These are phyloP conservation scores for Rhineura floridana DNA, from an alignment of 2,113 vertebrate species.

Conservation along the genomic window DNA sequence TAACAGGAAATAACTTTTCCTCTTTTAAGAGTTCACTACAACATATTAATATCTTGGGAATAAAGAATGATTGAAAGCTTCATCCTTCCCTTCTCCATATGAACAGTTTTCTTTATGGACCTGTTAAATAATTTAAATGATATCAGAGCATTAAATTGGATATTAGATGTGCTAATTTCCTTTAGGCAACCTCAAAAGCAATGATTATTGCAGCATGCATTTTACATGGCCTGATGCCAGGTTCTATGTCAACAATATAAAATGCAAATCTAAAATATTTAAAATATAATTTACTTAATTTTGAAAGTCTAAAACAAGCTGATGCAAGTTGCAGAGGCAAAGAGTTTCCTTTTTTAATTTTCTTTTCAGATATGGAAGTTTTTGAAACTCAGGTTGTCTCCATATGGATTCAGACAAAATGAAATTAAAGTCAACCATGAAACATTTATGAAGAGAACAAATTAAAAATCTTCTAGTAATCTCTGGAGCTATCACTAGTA, in stretches of 20 bases:
- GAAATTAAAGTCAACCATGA: conserved; percentile 50
- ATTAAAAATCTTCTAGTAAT: conserved; percentile 48
- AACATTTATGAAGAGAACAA: conserved; percentile 46
- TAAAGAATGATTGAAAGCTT: not conserved
- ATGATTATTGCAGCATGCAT: conserved; percentile 6
- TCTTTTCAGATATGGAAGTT: conserved; percentile 37
- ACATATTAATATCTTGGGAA: conserved; percentile 15
- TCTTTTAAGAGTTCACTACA: conserved; percentile 5
- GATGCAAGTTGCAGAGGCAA: conserved; percentile 43
- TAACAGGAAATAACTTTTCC: conserved; percentile 8
- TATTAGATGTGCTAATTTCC: conserved; percentile 30
- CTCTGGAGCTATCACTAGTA: conserved; percentile 35
- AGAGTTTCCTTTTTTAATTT: conserved; percentile 24
- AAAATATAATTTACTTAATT: conserved; percentile 41
- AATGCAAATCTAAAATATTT: conserved; percentile 36
- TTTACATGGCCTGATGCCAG: conserved; percentile 26
- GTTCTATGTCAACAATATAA: conserved; percentile 18
- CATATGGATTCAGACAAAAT: conserved; percentile 37
- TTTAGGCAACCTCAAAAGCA: conserved; percentile 19
- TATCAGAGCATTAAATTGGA: conserved; percentile 20
- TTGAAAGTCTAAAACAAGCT: conserved; percentile 37
- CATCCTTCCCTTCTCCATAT: not conserved
- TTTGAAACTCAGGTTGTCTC: conserved; percentile 40
- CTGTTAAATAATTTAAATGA: conserved; percentile 33
- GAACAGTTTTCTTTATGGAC: not conserved